phyloP scores from a whole-genome alignment of 1,140 invertebrate genomes.

The Caerostris darwini region DNA sequence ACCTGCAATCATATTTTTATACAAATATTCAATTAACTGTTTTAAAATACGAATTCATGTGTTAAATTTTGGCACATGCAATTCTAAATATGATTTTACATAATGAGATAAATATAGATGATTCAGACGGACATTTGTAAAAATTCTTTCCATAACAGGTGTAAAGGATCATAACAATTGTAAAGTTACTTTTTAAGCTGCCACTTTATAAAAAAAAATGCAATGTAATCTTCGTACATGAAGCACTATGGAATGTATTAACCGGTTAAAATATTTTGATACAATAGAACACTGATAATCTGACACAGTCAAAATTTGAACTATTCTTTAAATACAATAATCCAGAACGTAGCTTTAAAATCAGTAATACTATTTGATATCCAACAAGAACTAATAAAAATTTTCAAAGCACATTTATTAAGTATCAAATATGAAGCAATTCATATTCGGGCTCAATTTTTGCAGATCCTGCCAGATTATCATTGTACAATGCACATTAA shows the following conservation, averaged over 20 bases:
- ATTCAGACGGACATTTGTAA: not conserved
- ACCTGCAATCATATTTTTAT: not conserved
- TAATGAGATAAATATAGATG: conserved; percentile 37
- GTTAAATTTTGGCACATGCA: conserved; percentile 42
- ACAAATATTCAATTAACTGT: conserved; percentile 2
- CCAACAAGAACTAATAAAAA: too few relatives aligned
- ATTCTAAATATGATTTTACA: conserved; percentile 20
- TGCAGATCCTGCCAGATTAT: conserved; percentile 1
- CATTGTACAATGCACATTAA: not conserved
- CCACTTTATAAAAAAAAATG: conserved; percentile 35
- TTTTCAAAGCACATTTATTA: too few relatives aligned
- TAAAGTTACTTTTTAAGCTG: conserved; percentile 36
- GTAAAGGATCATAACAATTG: conserved; percentile 29
- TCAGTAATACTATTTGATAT: too few relatives aligned
- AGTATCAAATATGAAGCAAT: too few relatives aligned
- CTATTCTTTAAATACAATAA: too few relatives aligned
- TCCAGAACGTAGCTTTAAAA: too few relatives aligned
- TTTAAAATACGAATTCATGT: conserved; percentile 12
- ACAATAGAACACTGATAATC: conserved; percentile 19
- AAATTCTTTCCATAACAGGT: conserved; percentile 15
- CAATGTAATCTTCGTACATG: not conserved
- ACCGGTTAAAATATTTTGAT: conserved; percentile 27
- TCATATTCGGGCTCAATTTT: too few relatives aligned
- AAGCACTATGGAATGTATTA: conserved; percentile 38
- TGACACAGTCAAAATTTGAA: not conserved